Evolutionary conservation across 2,888 invertebrate genomes (phyloP).

Genomic region (Tinea trinotella): DNA sequence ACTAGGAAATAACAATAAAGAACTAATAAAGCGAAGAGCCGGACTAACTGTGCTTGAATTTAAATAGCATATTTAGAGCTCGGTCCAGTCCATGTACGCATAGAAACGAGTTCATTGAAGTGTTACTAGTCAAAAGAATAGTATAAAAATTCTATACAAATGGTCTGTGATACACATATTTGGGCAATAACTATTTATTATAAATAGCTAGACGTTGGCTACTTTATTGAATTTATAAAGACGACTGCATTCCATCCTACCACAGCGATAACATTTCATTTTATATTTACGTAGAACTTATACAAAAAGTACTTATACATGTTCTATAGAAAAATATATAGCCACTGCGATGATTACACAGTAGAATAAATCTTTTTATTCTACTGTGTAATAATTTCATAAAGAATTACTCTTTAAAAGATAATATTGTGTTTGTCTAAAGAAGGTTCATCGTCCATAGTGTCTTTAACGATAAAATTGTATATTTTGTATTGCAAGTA

Average conservation of each 20-base stretch:
- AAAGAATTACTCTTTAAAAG: too few species aligned
- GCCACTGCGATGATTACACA: too few species aligned
- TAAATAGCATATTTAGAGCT: slow-evolving; percentile 63
- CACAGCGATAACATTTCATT: background rate
- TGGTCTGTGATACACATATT: slow-evolving; percentile 8
- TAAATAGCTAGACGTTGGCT: background rate
- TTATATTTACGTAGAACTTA: background rate
- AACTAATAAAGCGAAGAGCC: slow-evolving; percentile 45
- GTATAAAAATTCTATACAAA: background rate
- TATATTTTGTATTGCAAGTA: too few species aligned
- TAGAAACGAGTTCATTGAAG: slow-evolving; percentile 58
- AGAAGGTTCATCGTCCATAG: too few species aligned
- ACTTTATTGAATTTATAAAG: background rate
- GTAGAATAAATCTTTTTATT: too few species aligned
- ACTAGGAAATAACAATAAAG: slow-evolving; percentile 49
- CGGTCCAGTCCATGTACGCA: slow-evolving; percentile 52
- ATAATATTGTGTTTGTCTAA: too few species aligned
- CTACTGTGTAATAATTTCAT: too few species aligned
- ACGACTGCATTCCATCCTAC: slow-evolving; percentile 6
- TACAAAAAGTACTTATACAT: background rate
- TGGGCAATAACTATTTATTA: background rate
- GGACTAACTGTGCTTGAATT: slow-evolving; percentile 59
- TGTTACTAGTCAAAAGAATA: slow-evolving; percentile 7
- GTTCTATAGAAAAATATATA: background rate
- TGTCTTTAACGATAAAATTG: too few species aligned